Percentiles rank a stretch among this genome's conserved stretches.
Conservation (phyloP, 2,888 invertebrate genomes). For the Cryptus viduatorius region DNA sequence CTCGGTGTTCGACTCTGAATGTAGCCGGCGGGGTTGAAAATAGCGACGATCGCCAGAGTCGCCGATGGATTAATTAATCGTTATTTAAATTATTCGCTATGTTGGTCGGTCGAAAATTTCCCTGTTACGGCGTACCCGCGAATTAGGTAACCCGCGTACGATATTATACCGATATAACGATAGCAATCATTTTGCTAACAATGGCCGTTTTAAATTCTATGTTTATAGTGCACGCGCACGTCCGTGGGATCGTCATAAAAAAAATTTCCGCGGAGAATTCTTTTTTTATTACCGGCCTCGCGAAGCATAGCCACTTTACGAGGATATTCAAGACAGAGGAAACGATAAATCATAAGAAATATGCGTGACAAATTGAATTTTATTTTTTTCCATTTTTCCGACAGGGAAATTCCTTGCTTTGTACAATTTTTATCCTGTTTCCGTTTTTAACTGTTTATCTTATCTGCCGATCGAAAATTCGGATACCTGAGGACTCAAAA, state of each 20-base stretch:
- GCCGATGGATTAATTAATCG: constrained; percentile 60
- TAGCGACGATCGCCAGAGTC: background rate
- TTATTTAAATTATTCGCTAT: constrained; percentile 56
- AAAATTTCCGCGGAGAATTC: background rate
- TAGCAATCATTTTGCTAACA: background rate
- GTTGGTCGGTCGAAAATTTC: constrained; percentile 32
- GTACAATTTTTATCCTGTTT: too few species aligned
- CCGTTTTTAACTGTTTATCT: too few species aligned
- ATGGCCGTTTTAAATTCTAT: background rate
- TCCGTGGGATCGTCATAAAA: too few species aligned
- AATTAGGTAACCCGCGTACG: background rate
- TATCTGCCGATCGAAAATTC: too few species aligned
- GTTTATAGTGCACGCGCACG: background rate
- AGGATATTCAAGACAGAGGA: background rate
- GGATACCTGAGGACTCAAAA: too few species aligned
- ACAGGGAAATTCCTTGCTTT: too few species aligned
- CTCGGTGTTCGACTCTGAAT: background rate
- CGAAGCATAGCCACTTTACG: background rate
- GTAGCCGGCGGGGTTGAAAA: background rate
- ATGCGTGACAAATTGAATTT: background rate
- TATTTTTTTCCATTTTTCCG: background rate
- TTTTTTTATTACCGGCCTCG: background rate
- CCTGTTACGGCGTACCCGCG: constrained; percentile 2
- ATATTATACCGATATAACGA: background rate
- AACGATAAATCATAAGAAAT: background rate